phyloP scores from a whole-genome alignment of 2,888 invertebrate species.

The Magallana nippona region DNA sequence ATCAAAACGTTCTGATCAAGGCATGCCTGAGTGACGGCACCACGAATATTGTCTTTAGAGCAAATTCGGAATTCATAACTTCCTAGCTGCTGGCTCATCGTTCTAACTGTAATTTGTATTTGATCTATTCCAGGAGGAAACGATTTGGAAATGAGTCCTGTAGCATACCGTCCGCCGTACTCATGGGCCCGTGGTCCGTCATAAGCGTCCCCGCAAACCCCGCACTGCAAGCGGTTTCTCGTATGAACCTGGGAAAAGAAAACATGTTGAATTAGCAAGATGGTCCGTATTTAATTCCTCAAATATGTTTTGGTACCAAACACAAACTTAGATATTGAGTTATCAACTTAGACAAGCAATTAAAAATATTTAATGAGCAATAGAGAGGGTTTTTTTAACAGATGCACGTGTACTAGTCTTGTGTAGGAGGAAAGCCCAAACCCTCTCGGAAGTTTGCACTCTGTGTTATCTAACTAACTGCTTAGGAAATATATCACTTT shows the following conservation, averaged over 20 bases:
- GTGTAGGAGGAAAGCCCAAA: no score
- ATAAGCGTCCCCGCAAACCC: constrained; percentile 28
- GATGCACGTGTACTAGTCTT: no score
- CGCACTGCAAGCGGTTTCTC: neutral
- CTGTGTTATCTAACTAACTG: no score
- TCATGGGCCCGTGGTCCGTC: constrained; percentile 3
- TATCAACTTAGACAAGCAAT: no score
- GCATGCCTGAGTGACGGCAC: constrained; percentile 12
- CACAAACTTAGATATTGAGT: no score
- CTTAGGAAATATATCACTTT: no score
- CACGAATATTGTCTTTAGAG: neutral
- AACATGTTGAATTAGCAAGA: no score
- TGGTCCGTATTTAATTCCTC: no score
- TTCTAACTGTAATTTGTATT: neutral
- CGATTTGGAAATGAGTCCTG: constrained; percentile 22
- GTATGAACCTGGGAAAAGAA: neutral
- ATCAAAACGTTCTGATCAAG: constrained; percentile 13
- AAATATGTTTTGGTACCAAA: no score
- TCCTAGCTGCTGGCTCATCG: neutral
- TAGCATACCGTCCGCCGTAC: constrained; percentile 8
- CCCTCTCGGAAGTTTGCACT: no score
- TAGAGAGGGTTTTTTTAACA: no score
- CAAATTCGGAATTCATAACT: constrained; percentile 37
- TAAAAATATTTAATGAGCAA: no score
- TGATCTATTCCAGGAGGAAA: constrained; percentile 6